A percentile compares a stretch with the other conserved stretches of the same genome.
phyloP scores from a whole-genome alignment of 1,140 invertebrate species.

The Zaprionus taronus region DNA sequence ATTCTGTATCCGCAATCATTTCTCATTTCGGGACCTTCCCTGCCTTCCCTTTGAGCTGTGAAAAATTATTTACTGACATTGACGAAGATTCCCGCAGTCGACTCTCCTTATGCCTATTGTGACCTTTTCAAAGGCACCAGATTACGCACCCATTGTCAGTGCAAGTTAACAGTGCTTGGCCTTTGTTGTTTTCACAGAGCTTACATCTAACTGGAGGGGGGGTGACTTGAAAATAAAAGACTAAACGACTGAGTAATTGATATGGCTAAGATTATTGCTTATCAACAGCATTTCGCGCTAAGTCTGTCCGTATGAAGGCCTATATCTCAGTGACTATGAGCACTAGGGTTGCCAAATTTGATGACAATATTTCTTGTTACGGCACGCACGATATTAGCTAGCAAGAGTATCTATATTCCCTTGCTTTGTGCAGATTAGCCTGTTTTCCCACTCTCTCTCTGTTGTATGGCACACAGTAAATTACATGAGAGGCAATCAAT shows the following conservation, averaged over 20 bases:
- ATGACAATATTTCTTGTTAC: too few relatives aligned
- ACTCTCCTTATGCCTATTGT: slow-evolving; percentile 24
- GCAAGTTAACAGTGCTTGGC: slow-evolving; percentile 4
- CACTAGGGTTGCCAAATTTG: too few relatives aligned
- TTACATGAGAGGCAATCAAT: too few relatives aligned
- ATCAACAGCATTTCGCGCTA: too few relatives aligned
- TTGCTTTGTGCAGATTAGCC: too few relatives aligned
- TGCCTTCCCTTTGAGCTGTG: slow-evolving; percentile 11
- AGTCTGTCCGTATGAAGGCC: neutral
- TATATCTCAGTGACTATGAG: neutral
- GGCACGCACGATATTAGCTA: too few relatives aligned
- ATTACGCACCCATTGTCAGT: slow-evolving; percentile 14
- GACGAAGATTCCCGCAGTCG: slow-evolving; percentile 32
- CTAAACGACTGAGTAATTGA: slow-evolving; percentile 3
- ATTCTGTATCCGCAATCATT: slow-evolving; percentile 17
- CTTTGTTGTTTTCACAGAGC: slow-evolving; percentile 8
- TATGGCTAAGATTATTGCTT: neutral
- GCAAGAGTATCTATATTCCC: too few relatives aligned
- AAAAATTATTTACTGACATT: slow-evolving; percentile 46
- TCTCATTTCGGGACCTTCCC: slow-evolving; percentile 27
- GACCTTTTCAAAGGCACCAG: slow-evolving; percentile 7
- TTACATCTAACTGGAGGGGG: neutral
- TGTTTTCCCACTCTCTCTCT: too few relatives aligned
- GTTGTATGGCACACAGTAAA: too few relatives aligned
- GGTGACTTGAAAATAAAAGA: neutral